Evolutionary conservation across 2,113 vertebrate species (phyloP), one percentile per base, ranked within the genome.

Genomic region (Lepus timidus): DNA sequence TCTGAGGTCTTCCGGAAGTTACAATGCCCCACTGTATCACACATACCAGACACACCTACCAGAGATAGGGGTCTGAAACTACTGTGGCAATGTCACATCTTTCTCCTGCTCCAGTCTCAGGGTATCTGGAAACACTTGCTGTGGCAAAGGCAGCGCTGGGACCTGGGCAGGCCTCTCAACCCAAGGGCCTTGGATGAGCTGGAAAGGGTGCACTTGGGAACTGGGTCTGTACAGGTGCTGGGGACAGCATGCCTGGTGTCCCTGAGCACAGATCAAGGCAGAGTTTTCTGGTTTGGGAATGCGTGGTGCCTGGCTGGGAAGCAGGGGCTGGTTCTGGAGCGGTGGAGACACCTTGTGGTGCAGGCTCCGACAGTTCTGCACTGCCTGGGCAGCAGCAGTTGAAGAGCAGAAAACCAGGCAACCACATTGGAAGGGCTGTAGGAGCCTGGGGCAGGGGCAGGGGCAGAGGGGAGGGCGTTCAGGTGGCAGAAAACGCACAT

Each of bases 401-500:
- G 22, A 39, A 33, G 16, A 36, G 9, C 22, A 44, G 44, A 44
- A 44, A 70, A 22, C 19, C 2, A 4, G 7, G 5, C 33, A 52
- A 16, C 27, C 19, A n/a, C 16, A 31, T 3, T 58, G 27, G 49
- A n/a, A 76, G 52, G 23, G 52, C 49, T 29, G 0, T 25, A 13
- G 70, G 49, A 2, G 33, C 8, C 25, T 25, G 4, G 20, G 4
- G 5, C 31, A 29, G 44, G 20, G 4, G 5, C 31, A 29, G 44
- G 9, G 39, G 36, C 33, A 61, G 17, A 1, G 13, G 22, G 27
- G 29, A 86, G 4, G 4, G 19, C 25, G 39, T 17, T 4, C 4
- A 3, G 31, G 12, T 39, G 29, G 20, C 19, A 22, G 16, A 29
- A 14, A 8, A 0, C 1, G 16, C 20, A 11, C 10, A 5, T 10